Conservation (phyloP, 2,888 invertebrate species). For the Heliconius aoede region DNA sequence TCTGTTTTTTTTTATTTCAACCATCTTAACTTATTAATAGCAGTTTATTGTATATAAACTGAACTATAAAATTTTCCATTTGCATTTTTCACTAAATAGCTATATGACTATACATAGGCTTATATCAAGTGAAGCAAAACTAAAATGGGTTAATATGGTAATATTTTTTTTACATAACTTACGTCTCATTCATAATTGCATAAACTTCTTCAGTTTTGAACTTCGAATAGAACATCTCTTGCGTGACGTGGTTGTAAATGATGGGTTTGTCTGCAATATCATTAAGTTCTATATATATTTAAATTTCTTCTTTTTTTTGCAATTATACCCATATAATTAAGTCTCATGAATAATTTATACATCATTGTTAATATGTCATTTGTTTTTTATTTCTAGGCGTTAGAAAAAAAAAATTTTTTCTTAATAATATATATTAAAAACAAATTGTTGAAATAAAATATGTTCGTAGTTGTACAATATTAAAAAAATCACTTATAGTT, state of each 20-base stretch:
- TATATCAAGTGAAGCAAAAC: background rate
- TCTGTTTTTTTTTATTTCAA: no score
- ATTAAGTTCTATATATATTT: background rate
- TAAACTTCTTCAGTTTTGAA: constrained; percentile 71
- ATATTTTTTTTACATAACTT: constrained; percentile 51
- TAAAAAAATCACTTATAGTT: no score
- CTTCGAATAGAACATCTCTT: constrained; percentile 58
- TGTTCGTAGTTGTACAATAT: no score
- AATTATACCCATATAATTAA: background rate
- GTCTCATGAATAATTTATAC: background rate
- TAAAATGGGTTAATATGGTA: background rate
- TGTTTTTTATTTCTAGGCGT: no score
- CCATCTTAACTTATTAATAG: no score
- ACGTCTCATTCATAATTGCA: constrained; percentile 74
- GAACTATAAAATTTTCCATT: no score
- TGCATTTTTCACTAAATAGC: no score
- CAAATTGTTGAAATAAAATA: no score
- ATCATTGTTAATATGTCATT: no score
- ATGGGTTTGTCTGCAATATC: constrained; percentile 72
- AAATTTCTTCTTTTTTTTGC: background rate
- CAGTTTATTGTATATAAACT: no score
- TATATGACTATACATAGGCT: background rate
- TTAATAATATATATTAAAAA: no score
- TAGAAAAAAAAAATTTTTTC: no score
- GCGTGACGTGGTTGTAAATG: constrained; percentile 60